Conservation (phyloP, 1,140 invertebrate genomes). For the Callitettix versicolor region DNA sequence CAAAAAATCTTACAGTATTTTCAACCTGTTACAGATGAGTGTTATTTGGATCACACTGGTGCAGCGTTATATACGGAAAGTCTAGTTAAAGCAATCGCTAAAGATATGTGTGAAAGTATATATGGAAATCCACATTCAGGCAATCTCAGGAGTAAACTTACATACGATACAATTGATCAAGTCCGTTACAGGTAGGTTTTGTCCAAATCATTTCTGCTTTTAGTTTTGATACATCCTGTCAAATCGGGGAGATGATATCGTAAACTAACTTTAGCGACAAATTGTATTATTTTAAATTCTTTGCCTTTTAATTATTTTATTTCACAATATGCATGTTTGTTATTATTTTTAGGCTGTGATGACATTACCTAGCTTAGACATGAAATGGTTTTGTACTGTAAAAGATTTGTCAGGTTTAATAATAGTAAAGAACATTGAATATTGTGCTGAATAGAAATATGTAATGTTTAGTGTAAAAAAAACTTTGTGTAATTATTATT, state of each 20-base stretch:
- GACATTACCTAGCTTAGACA: not conserved
- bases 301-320: slow-evolving; percentile 1
- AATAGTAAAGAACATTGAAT: too few relatives aligned
- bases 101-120: slow-evolving; percentile 54
- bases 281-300: not conserved
- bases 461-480: too few relatives aligned
- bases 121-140: slow-evolving; percentile 83
- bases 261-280: not conserved
- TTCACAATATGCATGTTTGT: not conserved
- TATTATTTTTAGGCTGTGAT: not conserved
- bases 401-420: too few relatives aligned
- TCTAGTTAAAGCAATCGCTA: slow-evolving; percentile 55
- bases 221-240: not conserved
- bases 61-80: slow-evolving; percentile 68
- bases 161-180: slow-evolving; percentile 70
- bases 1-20: too few relatives aligned
- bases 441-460: too few relatives aligned
- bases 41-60: slow-evolving; percentile 86
- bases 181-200: slow-evolving; percentile 56
- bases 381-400: too few relatives aligned
- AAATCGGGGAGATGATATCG: too few relatives aligned
- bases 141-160: slow-evolving; percentile 54
- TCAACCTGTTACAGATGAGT: too few relatives aligned
- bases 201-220: slow-evolving; percentile 12
- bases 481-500: too few relatives aligned